Evolutionary conservation across 2,113 vertebrate genomes (phyloP), one percentile per base, ranked within the genome.

Genomic region (Hippolais icterina): DNA sequence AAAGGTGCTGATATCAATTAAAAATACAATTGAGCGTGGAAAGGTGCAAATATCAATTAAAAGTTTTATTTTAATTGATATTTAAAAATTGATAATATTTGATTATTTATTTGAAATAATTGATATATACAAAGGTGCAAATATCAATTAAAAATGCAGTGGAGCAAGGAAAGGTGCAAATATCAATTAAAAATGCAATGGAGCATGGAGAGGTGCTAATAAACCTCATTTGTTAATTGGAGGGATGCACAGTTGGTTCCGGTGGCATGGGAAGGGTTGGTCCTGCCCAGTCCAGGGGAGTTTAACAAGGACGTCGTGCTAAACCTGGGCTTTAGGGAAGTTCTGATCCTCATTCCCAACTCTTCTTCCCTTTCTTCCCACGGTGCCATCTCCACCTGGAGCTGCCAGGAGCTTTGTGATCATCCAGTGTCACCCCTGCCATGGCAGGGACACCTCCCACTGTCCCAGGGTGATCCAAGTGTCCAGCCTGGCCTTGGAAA

Each of bases 381-480:
- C 0, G 29, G 25, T 66, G 52, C 44, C 53, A 4, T 31, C 46
- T 52, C 63, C 63, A 37, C 22, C 31, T 33, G 46, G 80, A 61
- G 31, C 3, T 61, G 5, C 10, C 80, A 71, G 33, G 69, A 52
- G 8, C 47, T 56, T 24, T 4, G 16, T 12, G 63, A 2, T 2
- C 57, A 37, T 0, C 64, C 13, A n/a, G 9, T n/a, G 2, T 39
- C 15, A 11, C 7, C 21, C 53, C 29, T 41, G 22, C 2, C 2
- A 0, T 1, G 44, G 12, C 56, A 65, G 50, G 61, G 79, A 54
- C 68, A 65, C 2, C 61, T 70, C 2, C 60, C 5, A 31, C 28
- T 0, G 0, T 2, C 12, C 5, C 49, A 57, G 83, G 33, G 0
- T 22, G 50, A 6, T 66, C 66, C n/a, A n/a, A n/a, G n/a, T n/a